Percentiles rank a stretch among this genome's conserved stretches.
These are phyloP conservation scores for Ciconia boyciana DNA, from an alignment of 2,113 vertebrate species.

Conservation along the genomic window DNA sequence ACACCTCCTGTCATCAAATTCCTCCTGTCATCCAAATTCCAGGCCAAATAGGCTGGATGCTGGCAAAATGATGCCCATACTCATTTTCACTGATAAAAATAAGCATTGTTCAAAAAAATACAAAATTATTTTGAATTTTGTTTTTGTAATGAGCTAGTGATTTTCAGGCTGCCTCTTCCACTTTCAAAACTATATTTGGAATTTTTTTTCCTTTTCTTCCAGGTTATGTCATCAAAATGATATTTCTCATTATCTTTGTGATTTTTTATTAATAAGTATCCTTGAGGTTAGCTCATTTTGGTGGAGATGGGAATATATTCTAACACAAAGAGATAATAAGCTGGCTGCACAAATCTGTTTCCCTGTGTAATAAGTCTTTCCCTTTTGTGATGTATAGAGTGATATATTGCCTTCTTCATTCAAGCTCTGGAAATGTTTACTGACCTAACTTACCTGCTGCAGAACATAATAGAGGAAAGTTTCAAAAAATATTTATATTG, in stretches of 20 bases:
- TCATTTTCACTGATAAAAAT: background rate
- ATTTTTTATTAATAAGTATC: background rate
- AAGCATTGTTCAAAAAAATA: background rate
- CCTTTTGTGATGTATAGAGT: background rate
- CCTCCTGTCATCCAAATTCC: background rate
- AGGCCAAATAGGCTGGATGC: background rate
- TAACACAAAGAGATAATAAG: background rate
- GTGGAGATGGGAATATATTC: background rate
- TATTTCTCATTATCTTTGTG: background rate
- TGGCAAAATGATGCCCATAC: background rate
- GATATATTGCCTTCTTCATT: background rate
- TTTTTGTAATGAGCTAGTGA: background rate
- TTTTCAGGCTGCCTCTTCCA: background rate
- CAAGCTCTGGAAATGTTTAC: background rate
- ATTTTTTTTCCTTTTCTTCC: background rate
- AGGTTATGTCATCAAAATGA: background rate
- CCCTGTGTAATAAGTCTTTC: background rate
- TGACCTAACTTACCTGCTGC: background rate
- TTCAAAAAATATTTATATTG: conserved; percentile 6
- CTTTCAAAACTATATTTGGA: background rate
- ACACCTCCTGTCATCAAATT: background rate
- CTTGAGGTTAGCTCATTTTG: background rate
- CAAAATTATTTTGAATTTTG: background rate
- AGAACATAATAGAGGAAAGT: background rate
- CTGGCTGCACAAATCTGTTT: background rate